Evolutionary conservation across 2,113 vertebrate genomes (phyloP).

Genomic region (Ariopsis seemanni): DNA sequence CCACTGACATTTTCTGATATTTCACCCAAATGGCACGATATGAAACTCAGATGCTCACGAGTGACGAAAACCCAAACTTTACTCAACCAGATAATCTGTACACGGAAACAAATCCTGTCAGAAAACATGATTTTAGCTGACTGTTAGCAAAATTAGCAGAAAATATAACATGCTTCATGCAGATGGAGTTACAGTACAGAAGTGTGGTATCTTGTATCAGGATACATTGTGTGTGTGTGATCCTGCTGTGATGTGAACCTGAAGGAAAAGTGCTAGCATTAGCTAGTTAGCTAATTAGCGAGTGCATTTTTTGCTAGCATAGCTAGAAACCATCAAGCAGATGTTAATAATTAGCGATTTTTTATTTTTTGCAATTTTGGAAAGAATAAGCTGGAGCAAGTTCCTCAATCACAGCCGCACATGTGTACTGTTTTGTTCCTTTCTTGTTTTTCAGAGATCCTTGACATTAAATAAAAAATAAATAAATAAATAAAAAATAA

Average conservation of each 20-base stretch:
- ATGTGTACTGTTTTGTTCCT: not conserved
- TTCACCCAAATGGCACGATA: conserved; percentile 56
- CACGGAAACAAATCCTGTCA: not conserved
- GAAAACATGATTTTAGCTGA: not conserved
- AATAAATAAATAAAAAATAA: not conserved
- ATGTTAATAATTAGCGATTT: not conserved
- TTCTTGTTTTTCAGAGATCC: not conserved
- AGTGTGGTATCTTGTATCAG: too few species aligned
- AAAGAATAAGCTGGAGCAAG: not conserved
- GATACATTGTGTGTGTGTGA: too few species aligned
- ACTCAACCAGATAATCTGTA: not conserved
- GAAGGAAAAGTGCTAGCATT: not conserved
- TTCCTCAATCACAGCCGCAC: not conserved
- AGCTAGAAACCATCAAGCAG: not conserved
- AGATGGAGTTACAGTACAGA: not conserved
- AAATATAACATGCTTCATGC: not conserved
- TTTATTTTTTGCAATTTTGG: not conserved
- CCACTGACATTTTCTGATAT: conserved; percentile 57
- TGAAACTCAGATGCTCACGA: conserved; percentile 17
- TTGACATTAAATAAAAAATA: not conserved
- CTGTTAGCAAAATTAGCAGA: not conserved
- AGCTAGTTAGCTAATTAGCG: not conserved
- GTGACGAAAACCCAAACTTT: not conserved
- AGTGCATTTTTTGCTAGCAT: not conserved
- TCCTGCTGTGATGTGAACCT: not conserved